phyloP scores from a whole-genome alignment of 1,140 invertebrate species.

The Apis mellifera region DNA sequence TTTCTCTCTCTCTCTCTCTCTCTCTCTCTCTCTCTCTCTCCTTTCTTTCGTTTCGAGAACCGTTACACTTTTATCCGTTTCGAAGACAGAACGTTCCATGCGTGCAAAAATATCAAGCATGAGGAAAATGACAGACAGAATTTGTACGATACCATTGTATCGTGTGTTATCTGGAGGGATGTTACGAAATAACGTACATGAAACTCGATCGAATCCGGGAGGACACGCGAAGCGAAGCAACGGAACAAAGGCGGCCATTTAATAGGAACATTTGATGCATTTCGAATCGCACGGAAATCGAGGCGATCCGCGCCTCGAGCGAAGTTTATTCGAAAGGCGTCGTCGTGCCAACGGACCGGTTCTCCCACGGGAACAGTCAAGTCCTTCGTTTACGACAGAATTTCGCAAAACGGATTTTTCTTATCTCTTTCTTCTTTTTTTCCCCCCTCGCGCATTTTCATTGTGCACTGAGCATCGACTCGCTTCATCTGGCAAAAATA shows the following conservation, averaged over 20 bases:
- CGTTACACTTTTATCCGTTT: not conserved
- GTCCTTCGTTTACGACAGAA: constrained; percentile 50
- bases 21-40: too few species aligned
- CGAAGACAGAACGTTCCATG: not conserved
- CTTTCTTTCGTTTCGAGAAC: not conserved
- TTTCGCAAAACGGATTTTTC: constrained; percentile 54
- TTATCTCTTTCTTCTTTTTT: not conserved
- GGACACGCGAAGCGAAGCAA: constrained; percentile 4
- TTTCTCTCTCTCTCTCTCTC: too few species aligned
- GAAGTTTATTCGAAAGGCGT: constrained; percentile 53
- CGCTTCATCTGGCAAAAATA: not conserved
- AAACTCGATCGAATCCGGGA: not conserved
- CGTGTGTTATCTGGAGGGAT: not conserved
- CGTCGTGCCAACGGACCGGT: constrained; percentile 59
- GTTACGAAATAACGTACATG: not conserved
- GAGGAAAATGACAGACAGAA: not conserved
- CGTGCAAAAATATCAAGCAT: not conserved
- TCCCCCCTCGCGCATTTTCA: not conserved
- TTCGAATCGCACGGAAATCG: constrained; percentile 32
- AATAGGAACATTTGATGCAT: constrained; percentile 29
- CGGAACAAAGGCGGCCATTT: constrained; percentile 37
- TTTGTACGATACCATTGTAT: not conserved
- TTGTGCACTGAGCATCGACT: not conserved
- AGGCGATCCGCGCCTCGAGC: constrained; percentile 16
- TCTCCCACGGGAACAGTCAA: constrained; percentile 56